Evolutionary conservation across 1,140 invertebrate genomes (phyloP), one percentile per base, ranked within the genome.

Genomic region (Himalopsyche phryganea): DNA sequence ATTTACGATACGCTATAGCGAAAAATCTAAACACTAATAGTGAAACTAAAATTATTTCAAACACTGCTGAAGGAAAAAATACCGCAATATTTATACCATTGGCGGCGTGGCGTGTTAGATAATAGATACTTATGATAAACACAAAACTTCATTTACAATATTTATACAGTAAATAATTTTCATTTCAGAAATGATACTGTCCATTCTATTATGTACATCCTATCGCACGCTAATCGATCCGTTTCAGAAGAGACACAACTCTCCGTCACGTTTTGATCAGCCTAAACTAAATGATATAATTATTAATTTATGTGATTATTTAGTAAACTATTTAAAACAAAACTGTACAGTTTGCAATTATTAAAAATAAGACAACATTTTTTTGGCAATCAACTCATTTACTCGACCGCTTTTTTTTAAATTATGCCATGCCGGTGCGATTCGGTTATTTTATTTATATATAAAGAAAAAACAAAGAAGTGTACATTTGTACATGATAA

Each of bases 101-200:
- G 5, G 17, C 42, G n/a, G 9, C 11, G 11, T 5, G 6, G 2
- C 17, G 9, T 17, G 6, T 17, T 28, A 28, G 3, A 28, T 28
- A 28, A 45, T 45, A 45, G 17, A 17, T 17, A 15, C 7, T 17
- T 15, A 17, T 45, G 15, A 17, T 15, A 45, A 11, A 45, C 42
- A 45, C 17, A 45, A 45, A 45, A n/a, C 6, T 15, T 45, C 42
- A 45, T 45, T 45, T 45, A 45, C 42, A 45, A 45, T 45, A 15
- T 45, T 17, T 28, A 28, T 45, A 45, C 42, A 45, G 18, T 45
- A 10, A 17, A 15, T 19, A 6, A 19, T 20, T 20, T 45, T 20
- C 23, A 28, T 28, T n/a, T 19, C 42, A 45, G 17, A 45, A 17
- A 11, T 19, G 13, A 19, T 45, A 45, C 10, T 45, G 42, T 20